Evolutionary conservation across 2,797 vertebrate species (phyloP).

Genomic region (Hydrocynus forskahlii): DNA sequence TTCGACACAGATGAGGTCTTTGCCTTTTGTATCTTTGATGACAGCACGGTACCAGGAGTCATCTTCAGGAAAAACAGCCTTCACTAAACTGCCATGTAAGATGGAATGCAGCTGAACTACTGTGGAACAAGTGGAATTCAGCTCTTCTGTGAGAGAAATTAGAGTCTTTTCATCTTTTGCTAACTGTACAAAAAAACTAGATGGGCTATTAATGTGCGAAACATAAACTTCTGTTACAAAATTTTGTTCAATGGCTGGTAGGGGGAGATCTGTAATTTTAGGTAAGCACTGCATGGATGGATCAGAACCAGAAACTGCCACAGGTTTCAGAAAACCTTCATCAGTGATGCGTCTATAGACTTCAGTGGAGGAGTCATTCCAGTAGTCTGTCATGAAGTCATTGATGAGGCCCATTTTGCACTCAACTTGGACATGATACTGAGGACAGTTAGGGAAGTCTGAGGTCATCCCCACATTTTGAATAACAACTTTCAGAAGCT

Average conservation of each 20-base stretch:
- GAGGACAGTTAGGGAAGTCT: conserved; percentile 50
- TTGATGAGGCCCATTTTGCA: conserved; percentile 70
- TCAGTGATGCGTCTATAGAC: neutral
- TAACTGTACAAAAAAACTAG: conserved; percentile 82
- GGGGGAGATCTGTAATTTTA: conserved; percentile 66
- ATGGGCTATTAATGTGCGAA: conserved; percentile 73
- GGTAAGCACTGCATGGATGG: conserved; percentile 32
- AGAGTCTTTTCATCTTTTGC: conserved; percentile 73
- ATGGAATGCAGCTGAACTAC: conserved; percentile 58
- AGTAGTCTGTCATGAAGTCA: conserved; percentile 74
- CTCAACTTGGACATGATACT: conserved; percentile 73
- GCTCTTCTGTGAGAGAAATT: conserved; percentile 69
- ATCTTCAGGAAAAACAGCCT: conserved; percentile 79
- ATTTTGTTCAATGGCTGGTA: conserved; percentile 67
- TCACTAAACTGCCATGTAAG: conserved; percentile 74
- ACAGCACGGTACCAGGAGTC: conserved; percentile 80
- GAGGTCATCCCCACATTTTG: conserved; percentile 57
- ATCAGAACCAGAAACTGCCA: neutral
- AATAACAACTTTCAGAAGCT: conserved; percentile 76
- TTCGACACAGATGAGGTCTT: conserved; percentile 66
- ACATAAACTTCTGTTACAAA: conserved; percentile 75
- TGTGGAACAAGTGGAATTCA: conserved; percentile 65
- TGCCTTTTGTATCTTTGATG: conserved; percentile 63
- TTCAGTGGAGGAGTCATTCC: conserved; percentile 27
- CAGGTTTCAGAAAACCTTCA: neutral